Conservation (phyloP, 2,888 invertebrate genomes). For the Octonoba sinensis region DNA sequence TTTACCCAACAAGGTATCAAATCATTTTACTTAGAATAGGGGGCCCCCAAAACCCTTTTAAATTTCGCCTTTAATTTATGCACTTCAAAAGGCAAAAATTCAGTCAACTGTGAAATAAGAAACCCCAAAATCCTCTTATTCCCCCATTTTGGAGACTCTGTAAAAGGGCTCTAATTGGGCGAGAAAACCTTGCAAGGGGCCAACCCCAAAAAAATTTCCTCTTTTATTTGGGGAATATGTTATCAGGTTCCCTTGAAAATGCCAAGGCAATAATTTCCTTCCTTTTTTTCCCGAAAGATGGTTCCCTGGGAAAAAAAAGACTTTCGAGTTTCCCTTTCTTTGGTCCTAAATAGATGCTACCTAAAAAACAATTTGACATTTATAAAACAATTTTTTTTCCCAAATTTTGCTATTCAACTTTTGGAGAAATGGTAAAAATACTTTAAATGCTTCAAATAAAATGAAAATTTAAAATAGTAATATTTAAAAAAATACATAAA, state of each 20-base stretch:
- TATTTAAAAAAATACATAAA: too few relatives aligned
- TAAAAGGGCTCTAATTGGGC: conserved; percentile 22
- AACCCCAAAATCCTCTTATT: too few relatives aligned
- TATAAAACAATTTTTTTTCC: background rate
- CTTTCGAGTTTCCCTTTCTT: background rate
- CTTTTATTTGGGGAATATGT: conserved; percentile 72
- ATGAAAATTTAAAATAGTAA: too few relatives aligned
- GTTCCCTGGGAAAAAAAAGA: conserved; percentile 72
- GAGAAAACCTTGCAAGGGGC: conserved; percentile 40
- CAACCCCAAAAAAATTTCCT: conserved; percentile 72
- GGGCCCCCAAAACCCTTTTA: too few relatives aligned
- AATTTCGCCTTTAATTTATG: too few relatives aligned
- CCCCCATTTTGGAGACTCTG: too few relatives aligned
- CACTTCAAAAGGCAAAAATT: too few relatives aligned
- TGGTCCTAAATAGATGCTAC: too few relatives aligned
- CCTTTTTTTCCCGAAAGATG: conserved; percentile 87
- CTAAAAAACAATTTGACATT: background rate
- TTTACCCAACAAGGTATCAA: too few relatives aligned
- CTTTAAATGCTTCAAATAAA: background rate
- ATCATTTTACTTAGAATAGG: too few relatives aligned
- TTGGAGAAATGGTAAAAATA: background rate
- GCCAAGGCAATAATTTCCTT: conserved; percentile 83
- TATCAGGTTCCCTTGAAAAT: conserved; percentile 78
- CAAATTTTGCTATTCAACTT: background rate
- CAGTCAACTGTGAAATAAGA: too few relatives aligned